These are phyloP conservation scores for Phocoena sinus DNA, from an alignment of 2,113 vertebrate genomes.

Conservation along the genomic window DNA sequence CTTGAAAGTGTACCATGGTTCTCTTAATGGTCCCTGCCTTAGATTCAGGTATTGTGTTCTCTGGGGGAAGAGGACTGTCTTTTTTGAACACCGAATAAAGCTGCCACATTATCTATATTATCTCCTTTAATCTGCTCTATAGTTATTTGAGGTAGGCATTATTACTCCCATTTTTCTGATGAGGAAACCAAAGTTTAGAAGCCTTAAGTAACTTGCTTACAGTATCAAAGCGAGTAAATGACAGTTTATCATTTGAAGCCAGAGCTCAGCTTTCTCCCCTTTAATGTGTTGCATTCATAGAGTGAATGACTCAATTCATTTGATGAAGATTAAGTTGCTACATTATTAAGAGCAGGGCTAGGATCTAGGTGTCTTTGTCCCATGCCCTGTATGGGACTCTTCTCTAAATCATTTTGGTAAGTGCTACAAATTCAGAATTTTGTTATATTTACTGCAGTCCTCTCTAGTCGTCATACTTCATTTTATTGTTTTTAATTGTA, in stretches of 20 bases:
- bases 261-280: neutral
- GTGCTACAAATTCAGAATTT: neutral
- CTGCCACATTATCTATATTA: neutral
- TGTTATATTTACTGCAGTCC: neutral
- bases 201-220: neutral
- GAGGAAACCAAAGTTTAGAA: neutral
- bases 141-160: neutral
- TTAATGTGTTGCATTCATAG: neutral
- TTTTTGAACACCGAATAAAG: neutral
- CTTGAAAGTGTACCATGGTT: neutral
- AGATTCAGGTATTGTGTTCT: neutral
- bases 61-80: neutral
- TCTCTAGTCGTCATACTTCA: neutral
- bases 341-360: neutral
- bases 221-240: neutral
- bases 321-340: neutral
- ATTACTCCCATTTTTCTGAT: neutral
- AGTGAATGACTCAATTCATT: neutral
- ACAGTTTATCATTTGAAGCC: neutral
- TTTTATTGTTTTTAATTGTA: neutral
- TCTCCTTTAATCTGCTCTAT: neutral
- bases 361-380: neutral
- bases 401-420: neutral
- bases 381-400: neutral
- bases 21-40: neutral